Conservation (phyloP, 2,113 vertebrate genomes). For the Xiphorhynchus elegans region DNA sequence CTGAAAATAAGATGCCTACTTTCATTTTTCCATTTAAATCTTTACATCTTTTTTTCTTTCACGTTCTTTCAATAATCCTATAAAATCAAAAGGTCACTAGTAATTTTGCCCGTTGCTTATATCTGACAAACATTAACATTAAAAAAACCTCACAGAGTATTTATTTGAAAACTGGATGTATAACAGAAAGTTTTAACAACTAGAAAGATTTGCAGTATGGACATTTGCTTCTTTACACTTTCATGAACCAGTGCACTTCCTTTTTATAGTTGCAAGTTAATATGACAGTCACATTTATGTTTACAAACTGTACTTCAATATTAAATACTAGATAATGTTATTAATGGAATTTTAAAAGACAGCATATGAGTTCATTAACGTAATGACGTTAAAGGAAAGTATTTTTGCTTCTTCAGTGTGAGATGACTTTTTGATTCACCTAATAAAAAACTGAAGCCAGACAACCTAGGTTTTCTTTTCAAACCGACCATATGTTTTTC, state of each 20-base stretch:
- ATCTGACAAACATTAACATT: background rate
- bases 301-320: background rate
- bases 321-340: background rate
- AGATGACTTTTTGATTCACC: background rate
- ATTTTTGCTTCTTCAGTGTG: background rate
- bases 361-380: background rate
- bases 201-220: background rate
- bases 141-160: background rate
- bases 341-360: background rate
- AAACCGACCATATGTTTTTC: conserved; percentile 59
- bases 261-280: background rate
- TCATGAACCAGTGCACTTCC: background rate
- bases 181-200: background rate
- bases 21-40: background rate
- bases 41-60: background rate
- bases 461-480: conserved; percentile 12
- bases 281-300: background rate
- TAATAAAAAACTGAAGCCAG: background rate
- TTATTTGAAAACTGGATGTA: background rate
- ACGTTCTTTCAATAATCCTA: background rate
- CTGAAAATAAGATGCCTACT: background rate
- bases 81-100: background rate
- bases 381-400: background rate
- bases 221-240: background rate
- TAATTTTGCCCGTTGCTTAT: background rate